Base-by-base conservation (phyloP, 2,888 invertebrate genomes). In the Malacosoma neustria region DNA sequence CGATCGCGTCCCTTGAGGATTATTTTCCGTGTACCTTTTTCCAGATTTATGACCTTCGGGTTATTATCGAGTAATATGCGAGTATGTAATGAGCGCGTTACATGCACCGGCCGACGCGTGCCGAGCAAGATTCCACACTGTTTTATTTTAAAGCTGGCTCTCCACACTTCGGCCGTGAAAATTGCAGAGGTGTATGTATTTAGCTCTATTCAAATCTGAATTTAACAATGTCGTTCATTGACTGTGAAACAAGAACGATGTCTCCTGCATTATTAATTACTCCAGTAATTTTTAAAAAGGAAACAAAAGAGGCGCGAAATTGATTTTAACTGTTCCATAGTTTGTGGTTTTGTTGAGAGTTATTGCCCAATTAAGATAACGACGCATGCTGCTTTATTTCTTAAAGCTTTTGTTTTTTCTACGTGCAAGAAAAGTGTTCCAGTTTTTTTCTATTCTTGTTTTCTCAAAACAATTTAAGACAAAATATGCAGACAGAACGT, bases 121-220 rank as follows among this genome's bases (percentile, higher is more conserved):
- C 56, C 61, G 61, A 57, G 63, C 64, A 62, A 73, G 67, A 74
- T 64, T 64, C 67, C 64, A 67, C 63, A 84, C 82, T 82, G 82
- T 79, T 77, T 82, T 81, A 82, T 81, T 82, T 84, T 80, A 67
- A 77, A 64, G 56, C 67, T 72, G 71, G 70, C 74, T 66, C 57
- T 51, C 59, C 53, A 50, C 45, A 61, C 64, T 61, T 52, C 71
- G 81, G 59, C 82, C 80, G 59, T 81, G 82, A 81, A 80, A 69
- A 73, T 62, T 73, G 74, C 74, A 69, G 62, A 74, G 68, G 66
- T 69, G 57, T 57, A 60, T n/a, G 52, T 54, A 22, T 22, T 22
- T 22, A 33, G 61, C 53, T 57, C 61, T 63, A 62, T 61, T 61
- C 62, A 49, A 61, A 59, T 55, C 51, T 53, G 57, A 66, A 56